phyloP scores from a whole-genome alignment of 2,113 vertebrate species.

The Scytalopus superciliaris region DNA sequence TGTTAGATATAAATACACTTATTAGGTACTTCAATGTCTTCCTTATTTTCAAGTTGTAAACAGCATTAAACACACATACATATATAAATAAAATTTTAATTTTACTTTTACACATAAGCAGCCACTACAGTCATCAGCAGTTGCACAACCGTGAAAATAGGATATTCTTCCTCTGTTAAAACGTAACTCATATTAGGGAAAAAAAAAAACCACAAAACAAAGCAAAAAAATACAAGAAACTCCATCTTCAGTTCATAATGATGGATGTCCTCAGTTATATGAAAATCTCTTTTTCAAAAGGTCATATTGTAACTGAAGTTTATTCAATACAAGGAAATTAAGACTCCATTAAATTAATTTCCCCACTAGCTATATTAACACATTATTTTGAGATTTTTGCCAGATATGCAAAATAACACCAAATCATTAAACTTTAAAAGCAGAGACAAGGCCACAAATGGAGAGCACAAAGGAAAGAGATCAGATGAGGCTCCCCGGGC shows the following conservation, averaged over 20 bases:
- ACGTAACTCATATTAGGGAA: background rate
- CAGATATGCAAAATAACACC: background rate
- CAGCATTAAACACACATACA: background rate
- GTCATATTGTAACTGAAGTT: background rate
- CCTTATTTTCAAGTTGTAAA: background rate
- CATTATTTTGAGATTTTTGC: background rate
- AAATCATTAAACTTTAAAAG: background rate
- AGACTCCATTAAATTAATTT: background rate
- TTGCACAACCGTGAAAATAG: background rate
- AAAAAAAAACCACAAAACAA: background rate
- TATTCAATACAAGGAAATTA: background rate
- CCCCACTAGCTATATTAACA: background rate
- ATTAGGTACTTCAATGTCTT: background rate
- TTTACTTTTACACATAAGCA: background rate
- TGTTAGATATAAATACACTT: background rate
- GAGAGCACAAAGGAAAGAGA: background rate
- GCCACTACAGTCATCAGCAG: background rate
- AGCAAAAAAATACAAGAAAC: background rate
- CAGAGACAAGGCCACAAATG: background rate
- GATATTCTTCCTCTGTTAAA: background rate
- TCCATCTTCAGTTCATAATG: background rate
- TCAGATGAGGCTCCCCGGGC: background rate
- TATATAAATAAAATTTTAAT: background rate
- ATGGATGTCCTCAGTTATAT: background rate
- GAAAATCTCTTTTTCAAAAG: background rate